Evolutionary conservation across 2,888 invertebrate genomes (phyloP).

Genomic region (Eupithecia vulgata): DNA sequence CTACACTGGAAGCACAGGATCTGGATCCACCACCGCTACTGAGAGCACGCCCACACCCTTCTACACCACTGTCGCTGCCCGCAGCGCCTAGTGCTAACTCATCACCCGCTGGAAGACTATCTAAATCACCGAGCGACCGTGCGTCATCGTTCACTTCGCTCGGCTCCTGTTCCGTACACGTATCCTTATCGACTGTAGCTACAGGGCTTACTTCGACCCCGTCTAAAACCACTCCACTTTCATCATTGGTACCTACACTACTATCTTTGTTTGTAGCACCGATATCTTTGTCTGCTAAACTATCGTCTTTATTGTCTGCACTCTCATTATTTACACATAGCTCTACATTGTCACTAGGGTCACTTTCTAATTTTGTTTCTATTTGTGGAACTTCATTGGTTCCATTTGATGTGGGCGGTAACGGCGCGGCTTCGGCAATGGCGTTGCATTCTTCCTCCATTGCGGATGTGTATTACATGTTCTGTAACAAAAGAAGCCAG

Average conservation of each 20-base stretch:
- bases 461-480: slow-evolving; percentile 70
- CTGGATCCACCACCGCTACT: slow-evolving; percentile 87
- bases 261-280: slow-evolving; percentile 58
- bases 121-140: slow-evolving; percentile 73
- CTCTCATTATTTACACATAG: slow-evolving; percentile 51
- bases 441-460: slow-evolving; percentile 72
- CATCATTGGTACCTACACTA: slow-evolving; percentile 52
- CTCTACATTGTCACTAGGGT: slow-evolving; percentile 46
- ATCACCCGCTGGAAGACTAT: slow-evolving; percentile 75
- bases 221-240: slow-evolving; percentile 47
- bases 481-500: slow-evolving; percentile 70
- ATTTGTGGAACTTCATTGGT: slow-evolving; percentile 51
- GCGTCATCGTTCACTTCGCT: slow-evolving; percentile 74
- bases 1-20: slow-evolving; percentile 91
- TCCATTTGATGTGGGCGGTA: slow-evolving; percentile 53
- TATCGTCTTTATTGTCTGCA: slow-evolving; percentile 52
- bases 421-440: slow-evolving; percentile 54
- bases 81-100: slow-evolving; percentile 81
- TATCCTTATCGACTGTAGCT: slow-evolving; percentile 54
- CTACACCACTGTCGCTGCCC: slow-evolving; percentile 93
- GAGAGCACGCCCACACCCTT: slow-evolving; percentile 88
- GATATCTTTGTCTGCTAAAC: slow-evolving; percentile 45
- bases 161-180: slow-evolving; percentile 62
- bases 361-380: slow-evolving; percentile 47
- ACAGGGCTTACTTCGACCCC: slow-evolving; percentile 49